Percentiles rank a stretch among this genome's conserved stretches.
These are phyloP conservation scores for Sapajus apella DNA, from an alignment of 2,113 vertebrate species.

Conservation along the genomic window DNA sequence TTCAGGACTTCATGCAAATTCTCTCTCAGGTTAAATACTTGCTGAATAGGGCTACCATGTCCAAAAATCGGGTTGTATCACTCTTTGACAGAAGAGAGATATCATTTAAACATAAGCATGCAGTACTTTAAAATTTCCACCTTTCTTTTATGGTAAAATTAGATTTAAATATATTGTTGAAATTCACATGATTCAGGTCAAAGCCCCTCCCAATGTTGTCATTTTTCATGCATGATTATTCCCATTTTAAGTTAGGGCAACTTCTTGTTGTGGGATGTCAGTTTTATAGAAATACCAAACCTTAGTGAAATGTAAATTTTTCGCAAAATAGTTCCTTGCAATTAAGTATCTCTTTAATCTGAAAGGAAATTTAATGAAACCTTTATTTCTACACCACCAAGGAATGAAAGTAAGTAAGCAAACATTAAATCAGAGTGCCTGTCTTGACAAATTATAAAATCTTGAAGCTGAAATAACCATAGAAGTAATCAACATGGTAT, in stretches of 20 bases:
- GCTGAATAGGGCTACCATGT: not conserved
- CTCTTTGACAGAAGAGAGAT: not conserved
- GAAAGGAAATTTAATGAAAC: slow-evolving; percentile 47
- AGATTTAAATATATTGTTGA: slow-evolving; percentile 26
- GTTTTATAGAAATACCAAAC: not conserved
- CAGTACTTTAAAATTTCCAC: not conserved
- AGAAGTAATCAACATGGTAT: not conserved
- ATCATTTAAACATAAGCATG: not conserved
- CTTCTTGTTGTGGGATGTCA: not conserved
- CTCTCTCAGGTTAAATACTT: not conserved
- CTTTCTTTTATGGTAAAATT: slow-evolving; percentile 9
- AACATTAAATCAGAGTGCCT: not conserved
- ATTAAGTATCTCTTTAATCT: slow-evolving; percentile 27
- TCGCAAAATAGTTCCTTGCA: slow-evolving; percentile 1
- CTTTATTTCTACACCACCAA: slow-evolving; percentile 1
- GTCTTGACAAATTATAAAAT: slow-evolving; percentile 30
- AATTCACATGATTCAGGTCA: not conserved
- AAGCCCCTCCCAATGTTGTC: not conserved
- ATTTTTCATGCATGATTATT: not conserved
- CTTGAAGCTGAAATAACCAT: not conserved
- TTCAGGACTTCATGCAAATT: not conserved
- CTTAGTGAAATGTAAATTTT: not conserved
- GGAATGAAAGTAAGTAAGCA: not conserved
- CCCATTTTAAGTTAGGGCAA: not conserved
- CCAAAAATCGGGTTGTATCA: not conserved